phyloP scores from a whole-genome alignment of 2,113 vertebrate genomes.

The Leptodactylus fuscus region DNA sequence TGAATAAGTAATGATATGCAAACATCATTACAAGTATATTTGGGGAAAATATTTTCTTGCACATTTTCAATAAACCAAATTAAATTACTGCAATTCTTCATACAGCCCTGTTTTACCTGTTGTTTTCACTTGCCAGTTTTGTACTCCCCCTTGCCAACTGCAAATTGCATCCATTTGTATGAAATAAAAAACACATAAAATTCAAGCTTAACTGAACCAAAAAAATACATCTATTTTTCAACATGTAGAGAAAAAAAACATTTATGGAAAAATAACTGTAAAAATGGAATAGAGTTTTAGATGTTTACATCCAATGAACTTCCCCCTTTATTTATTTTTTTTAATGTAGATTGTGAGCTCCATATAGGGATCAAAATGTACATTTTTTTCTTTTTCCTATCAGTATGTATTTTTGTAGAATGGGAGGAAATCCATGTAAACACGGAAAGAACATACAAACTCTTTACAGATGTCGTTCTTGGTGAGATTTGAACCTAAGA shows the following conservation, averaged over 20 bases:
- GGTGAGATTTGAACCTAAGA: too few relatives aligned
- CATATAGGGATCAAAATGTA: too few relatives aligned
- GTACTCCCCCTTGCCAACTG: background rate
- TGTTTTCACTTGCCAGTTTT: background rate
- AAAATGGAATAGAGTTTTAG: background rate
- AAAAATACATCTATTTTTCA: background rate
- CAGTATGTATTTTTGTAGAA: too few relatives aligned
- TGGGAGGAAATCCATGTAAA: too few relatives aligned
- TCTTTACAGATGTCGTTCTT: too few relatives aligned
- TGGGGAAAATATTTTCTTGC: background rate
- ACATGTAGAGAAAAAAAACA: background rate
- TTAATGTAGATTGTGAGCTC: too few relatives aligned
- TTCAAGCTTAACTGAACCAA: background rate
- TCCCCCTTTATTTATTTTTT: background rate
- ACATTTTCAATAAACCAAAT: slow-evolving; percentile 5
- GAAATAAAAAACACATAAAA: background rate
- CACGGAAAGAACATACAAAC: too few relatives aligned
- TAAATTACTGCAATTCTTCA: background rate
- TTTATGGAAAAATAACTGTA: background rate
- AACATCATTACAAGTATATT: slow-evolving; percentile 12
- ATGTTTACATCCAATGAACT: background rate
- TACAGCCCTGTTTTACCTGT: background rate
- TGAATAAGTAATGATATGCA: slow-evolving; percentile 37
- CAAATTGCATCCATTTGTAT: background rate
- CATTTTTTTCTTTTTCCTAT: too few relatives aligned